Evolutionary conservation across 1,140 invertebrate genomes (phyloP), one percentile per base, ranked within the genome.

Genomic region (Leguminivora glycinivorella): DNA sequence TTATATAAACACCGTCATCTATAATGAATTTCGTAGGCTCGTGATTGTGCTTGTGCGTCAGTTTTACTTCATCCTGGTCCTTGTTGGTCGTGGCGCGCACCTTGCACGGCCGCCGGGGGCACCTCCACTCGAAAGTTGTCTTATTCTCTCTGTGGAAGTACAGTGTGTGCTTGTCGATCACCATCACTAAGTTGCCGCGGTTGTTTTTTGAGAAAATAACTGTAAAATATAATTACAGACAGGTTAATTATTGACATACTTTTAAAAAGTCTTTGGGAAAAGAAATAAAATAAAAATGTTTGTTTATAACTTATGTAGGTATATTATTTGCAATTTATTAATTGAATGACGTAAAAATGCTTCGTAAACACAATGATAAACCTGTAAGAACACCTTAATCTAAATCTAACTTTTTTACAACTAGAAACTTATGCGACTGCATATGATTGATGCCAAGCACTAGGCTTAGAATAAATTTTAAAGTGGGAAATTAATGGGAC

Each of bases 91-190:
- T 31, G 0, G 58, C 58, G 6, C 58, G 58, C 4, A 63, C 58
- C 3, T 31, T 63, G 26, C 58, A 63, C 1, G 58, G 58, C 26
- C 58, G 58, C 19, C 14, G 1, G 7, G 10, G 25, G 19, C 58
- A 63, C 19, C 58, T n/a, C 58, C 58, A 63, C 29, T 63, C 25
- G 2, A 63, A 29, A 14, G 25, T 63, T 17, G 6, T 63, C 22
- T 63, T 63, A 14, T 25, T 63, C n/a, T 63, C 58, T 17, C 58
- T 63, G 4, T 63, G 58, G 29, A 29, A 31, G 58, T 63, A 63
- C 14, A 63, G 58, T 1, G 58, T 17, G 26, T 63, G 26, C 14
- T 63, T 9, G 58, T 63, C 26, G 25, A 63, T 63, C 1, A 63
- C 26, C 58, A 63, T 63, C 14, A 63, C 58, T 17, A 63, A n/a